Evolutionary conservation across 1,140 invertebrate genomes (phyloP).

Genomic region (Drosophila biarmipes): DNA sequence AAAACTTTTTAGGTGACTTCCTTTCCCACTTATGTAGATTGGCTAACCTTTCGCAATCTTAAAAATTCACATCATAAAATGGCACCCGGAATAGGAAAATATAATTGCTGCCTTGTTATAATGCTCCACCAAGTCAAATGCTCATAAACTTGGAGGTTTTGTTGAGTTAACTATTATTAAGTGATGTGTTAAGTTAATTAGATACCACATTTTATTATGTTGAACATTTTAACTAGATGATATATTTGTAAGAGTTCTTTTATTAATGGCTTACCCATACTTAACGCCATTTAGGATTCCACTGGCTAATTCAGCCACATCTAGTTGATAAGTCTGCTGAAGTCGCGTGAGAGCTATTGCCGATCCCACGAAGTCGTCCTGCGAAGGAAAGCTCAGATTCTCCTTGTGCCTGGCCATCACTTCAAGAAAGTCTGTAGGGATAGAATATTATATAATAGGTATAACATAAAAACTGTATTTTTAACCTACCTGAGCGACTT

Average conservation of each 20-base stretch:
- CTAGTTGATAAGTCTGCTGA: slow-evolving; percentile 97
- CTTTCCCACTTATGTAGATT: background rate
- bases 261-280: slow-evolving; percentile 88
- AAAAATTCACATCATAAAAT: slow-evolving; percentile 8
- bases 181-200: too few relatives aligned
- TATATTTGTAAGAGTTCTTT: too few relatives aligned
- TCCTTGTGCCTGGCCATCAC: slow-evolving; percentile 89
- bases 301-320: slow-evolving; percentile 93
- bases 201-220: too few relatives aligned
- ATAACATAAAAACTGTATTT: background rate
- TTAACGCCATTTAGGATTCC: slow-evolving; percentile 94
- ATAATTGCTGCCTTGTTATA: slow-evolving; percentile 1
- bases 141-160: background rate
- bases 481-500: slow-evolving; percentile 48
- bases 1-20: slow-evolving; percentile 3
- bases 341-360: slow-evolving; percentile 96
- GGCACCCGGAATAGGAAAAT: background rate
- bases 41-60: background rate
- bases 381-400: slow-evolving; percentile 91
- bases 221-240: too few relatives aligned
- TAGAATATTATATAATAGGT: background rate
- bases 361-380: slow-evolving; percentile 96
- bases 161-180: background rate
- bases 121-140: background rate
- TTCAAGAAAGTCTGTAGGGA: slow-evolving; percentile 87